Percentiles rank a stretch among this genome's conserved stretches.
These are phyloP conservation scores for Venustoraphidia nigricollis DNA, from an alignment of 2,888 invertebrate species.

Conservation along the genomic window DNA sequence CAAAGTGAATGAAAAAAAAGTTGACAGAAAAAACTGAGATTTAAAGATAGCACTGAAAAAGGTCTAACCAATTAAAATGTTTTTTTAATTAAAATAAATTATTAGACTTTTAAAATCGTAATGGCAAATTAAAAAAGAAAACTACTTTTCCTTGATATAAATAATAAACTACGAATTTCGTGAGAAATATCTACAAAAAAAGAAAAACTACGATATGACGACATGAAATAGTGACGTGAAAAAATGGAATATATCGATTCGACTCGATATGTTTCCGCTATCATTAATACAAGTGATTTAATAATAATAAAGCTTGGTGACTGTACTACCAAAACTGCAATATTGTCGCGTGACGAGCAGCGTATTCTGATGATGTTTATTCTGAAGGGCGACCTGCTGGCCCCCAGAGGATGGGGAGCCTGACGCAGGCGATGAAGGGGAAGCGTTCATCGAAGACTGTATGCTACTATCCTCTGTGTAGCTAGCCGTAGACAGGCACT, in stretches of 20 bases:
- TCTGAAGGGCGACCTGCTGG: slow-evolving; percentile 29
- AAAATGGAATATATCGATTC: slow-evolving; percentile 34
- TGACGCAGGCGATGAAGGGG: slow-evolving; percentile 20
- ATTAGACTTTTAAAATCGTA: slow-evolving; percentile 10
- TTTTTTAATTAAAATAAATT: slow-evolving; percentile 7
- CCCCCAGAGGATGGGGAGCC: slow-evolving; percentile 21
- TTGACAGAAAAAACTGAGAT: too few relatives aligned
- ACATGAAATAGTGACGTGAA: slow-evolving; percentile 22
- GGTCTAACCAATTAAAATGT: slow-evolving; percentile 3
- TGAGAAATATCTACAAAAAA: too few relatives aligned
- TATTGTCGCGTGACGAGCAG: slow-evolving; percentile 78
- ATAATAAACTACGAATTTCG: too few relatives aligned
- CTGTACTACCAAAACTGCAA: slow-evolving; percentile 92
- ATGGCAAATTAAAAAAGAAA: slow-evolving; percentile 7
- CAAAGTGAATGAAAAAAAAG: too few relatives aligned
- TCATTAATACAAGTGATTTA: slow-evolving; percentile 6
- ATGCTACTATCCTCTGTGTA: slow-evolving; percentile 46
- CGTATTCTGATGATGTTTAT: slow-evolving; percentile 38
- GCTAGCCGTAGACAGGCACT: slow-evolving; percentile 79
- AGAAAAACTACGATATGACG: neutral
- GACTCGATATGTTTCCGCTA: slow-evolving; percentile 7
- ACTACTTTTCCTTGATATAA: slow-evolving; percentile 1
- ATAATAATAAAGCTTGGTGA: slow-evolving; percentile 33
- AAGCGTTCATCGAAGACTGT: slow-evolving; percentile 30
- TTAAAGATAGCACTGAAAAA: slow-evolving; percentile 6